Conservation (phyloP, 2,797 vertebrate genomes). For the Pseudochaenichthys georgianus region DNA sequence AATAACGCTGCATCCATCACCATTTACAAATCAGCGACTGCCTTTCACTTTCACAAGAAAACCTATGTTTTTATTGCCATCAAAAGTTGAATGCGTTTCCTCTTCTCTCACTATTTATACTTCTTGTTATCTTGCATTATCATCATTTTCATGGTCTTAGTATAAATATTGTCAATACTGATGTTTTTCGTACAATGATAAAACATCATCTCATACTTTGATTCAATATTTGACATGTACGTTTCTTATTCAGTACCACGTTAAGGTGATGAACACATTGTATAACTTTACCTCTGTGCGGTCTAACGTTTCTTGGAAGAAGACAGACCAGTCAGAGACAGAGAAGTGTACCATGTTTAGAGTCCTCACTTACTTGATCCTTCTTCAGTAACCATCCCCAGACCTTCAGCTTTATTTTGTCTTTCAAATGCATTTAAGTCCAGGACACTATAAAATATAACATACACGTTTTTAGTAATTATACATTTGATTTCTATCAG, state of each 20-base stretch:
- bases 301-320: constrained; percentile 11
- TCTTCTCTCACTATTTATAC: no score
- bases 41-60: no score
- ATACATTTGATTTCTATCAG: neutral
- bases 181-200: neutral
- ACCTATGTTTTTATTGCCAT: no score
- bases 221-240: neutral
- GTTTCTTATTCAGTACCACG: neutral
- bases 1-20: no score
- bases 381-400: constrained; percentile 99
- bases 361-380: constrained; percentile 94
- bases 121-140: no score
- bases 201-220: neutral
- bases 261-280: neutral
- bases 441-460: constrained; percentile 88
- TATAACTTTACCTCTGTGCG: constrained; percentile 24
- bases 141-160: neutral
- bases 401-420: constrained; percentile 98
- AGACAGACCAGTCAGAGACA: neutral
- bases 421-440: constrained; percentile 99
- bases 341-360: constrained; percentile 30
- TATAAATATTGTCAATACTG: neutral
- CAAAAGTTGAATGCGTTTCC: no score
- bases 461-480: constrained; percentile 2
- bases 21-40: no score